Conservation (phyloP, 2,113 vertebrate species). For the Triplophysa siluroides region DNA sequence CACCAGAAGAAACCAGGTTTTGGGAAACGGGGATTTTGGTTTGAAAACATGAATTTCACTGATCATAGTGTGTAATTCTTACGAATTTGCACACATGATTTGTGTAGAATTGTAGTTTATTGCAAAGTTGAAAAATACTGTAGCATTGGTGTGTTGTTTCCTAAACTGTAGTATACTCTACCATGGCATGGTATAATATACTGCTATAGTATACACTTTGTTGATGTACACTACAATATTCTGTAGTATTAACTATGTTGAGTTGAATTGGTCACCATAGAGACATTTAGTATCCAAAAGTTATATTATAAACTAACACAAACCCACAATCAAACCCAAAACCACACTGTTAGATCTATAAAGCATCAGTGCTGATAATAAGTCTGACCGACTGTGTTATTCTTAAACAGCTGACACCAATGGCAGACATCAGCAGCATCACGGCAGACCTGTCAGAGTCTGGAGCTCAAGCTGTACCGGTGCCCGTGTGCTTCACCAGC, state of each 20-base stretch:
- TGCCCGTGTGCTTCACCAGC: slow-evolving; percentile 48
- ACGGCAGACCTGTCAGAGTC: slow-evolving; percentile 30
- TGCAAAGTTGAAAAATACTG: too few relatives aligned
- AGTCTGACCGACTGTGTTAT: not conserved
- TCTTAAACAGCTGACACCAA: slow-evolving; percentile 55
- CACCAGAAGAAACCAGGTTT: not conserved
- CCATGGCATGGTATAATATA: too few relatives aligned
- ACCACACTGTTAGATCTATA: not conserved
- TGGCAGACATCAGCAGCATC: slow-evolving; percentile 43
- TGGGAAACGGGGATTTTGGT: not conserved
- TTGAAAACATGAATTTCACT: not conserved
- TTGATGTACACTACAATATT: too few relatives aligned
- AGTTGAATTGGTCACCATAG: too few relatives aligned
- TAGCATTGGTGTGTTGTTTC: too few relatives aligned
- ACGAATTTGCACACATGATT: too few relatives aligned
- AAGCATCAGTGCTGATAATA: not conserved
- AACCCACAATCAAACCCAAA: slow-evolving; percentile 7
- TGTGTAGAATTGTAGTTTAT: not conserved
- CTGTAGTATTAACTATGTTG: too few relatives aligned
- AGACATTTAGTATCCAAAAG: too few relatives aligned
- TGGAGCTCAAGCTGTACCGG: slow-evolving; percentile 40
- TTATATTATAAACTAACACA: too few relatives aligned
- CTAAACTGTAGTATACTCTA: too few relatives aligned
- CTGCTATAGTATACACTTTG: too few relatives aligned
- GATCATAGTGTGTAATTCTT: too few relatives aligned